Base-by-base conservation (phyloP, 2,888 invertebrate species). In the Platycheirus albimanus region DNA sequence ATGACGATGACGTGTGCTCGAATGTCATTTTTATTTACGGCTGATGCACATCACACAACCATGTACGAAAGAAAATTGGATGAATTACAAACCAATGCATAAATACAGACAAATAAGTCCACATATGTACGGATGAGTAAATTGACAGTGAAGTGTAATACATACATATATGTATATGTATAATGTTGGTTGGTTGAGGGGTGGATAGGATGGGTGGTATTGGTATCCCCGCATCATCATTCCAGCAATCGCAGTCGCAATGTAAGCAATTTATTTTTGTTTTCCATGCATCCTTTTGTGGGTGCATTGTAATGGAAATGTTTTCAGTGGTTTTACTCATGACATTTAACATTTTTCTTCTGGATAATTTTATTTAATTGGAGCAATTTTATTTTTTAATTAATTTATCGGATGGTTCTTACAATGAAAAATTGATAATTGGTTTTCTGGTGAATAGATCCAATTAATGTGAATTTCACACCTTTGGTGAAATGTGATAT, bases 241-340 rank as follows among this genome's bases (percentile, higher is more conserved):
- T n/a, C n/a, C n/a, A n/a, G n/a, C n/a, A n/a, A n/a, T n/a, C n/a
- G n/a, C n/a, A n/a, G n/a, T n/a, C 15, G 17, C 43, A 47, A 74
- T 54, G 74, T 63, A 56, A 63, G 61, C 69, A 64, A 69, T 74
- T 74, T 64, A 74, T 80, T 64, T 56, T 64, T 70, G 69, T 66
- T 19, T 66, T n/a, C 47, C 41, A 11, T 67, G 41, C 33, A 56
- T 30, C 41, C 77, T 71, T 71, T 66, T 20, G 70, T 79, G 69
- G 63, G 54, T 67, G 66, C 45, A 71, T 28, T 56, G 47, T 43
- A 49, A 64, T 80, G 69, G 69, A 80, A 74, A 80, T 69, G 38
- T 69, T 69, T 79, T 38, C 63, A 66, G 30, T 41, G 36, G 63
- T 77, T 77, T 49, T 64, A 64, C 56, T 64, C 30, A 19, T 79